These are phyloP conservation scores for Nymphalis polychloros DNA, from an alignment of 2,888 invertebrate species.

Conservation along the genomic window DNA sequence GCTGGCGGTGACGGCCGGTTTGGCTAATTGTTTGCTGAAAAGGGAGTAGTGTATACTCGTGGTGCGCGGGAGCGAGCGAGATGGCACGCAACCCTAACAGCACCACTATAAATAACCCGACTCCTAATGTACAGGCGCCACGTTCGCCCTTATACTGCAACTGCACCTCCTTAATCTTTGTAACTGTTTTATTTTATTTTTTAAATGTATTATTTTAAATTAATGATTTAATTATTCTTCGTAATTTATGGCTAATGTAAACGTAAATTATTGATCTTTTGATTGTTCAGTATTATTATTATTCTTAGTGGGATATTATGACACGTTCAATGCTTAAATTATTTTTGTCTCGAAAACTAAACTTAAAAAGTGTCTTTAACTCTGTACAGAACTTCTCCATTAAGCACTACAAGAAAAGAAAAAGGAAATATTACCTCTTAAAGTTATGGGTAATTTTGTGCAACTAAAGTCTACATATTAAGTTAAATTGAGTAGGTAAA, in stretches of 20 bases:
- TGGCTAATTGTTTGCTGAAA: conserved; percentile 58
- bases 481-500: conserved; percentile 6
- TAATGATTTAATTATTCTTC: no score
- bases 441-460: background rate
- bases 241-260: no score
- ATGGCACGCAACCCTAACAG: conserved; percentile 51
- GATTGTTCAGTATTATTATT: no score
- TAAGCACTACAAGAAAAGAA: background rate
- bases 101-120: conserved; percentile 70
- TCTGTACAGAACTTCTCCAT: background rate
- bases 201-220: no score
- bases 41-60: conserved; percentile 40
- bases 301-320: no score
- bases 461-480: conserved; percentile 3
- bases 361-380: no score
- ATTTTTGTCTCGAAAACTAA: no score
- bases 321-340: no score
- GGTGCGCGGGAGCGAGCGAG: conserved; percentile 43
- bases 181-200: conserved; percentile 14
- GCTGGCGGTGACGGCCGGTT: conserved; percentile 40
- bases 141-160: conserved; percentile 50
- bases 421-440: conserved; percentile 3
- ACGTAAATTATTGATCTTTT: no score
- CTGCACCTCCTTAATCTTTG: conserved; percentile 52
- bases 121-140: conserved; percentile 74